Conservation (phyloP, 2,113 vertebrate species). For the Brienomyrus longianalis region DNA sequence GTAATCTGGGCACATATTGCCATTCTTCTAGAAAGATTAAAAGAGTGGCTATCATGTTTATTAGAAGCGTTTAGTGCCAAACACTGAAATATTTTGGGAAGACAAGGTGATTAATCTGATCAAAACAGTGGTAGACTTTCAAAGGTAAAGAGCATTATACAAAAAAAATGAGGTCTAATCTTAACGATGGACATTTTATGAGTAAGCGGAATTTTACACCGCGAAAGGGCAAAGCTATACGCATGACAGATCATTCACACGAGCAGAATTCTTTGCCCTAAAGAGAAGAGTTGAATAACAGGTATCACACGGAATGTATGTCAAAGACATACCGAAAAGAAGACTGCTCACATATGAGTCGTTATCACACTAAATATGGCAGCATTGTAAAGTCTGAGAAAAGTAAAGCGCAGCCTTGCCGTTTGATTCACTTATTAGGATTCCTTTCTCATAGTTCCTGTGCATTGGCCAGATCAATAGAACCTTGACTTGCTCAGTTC, state of each 20-base stretch:
- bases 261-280: background rate
- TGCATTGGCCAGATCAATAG: background rate
- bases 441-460: background rate
- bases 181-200: background rate
- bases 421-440: background rate
- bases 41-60: background rate
- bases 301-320: background rate
- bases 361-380: background rate
- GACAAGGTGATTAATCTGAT: background rate
- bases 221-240: background rate
- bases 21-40: background rate
- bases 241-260: background rate
- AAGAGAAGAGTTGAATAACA: background rate
- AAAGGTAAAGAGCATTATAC: background rate
- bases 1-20: background rate
- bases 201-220: background rate
- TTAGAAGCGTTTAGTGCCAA: background rate
- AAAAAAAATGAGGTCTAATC: background rate
- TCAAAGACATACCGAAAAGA: background rate
- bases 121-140: background rate
- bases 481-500: constrained; percentile 51
- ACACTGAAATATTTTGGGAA: background rate
- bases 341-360: background rate
- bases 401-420: background rate
- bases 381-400: background rate